phyloP scores from a whole-genome alignment of 2,797 vertebrate genomes.

The Cyprinodon diabolis region DNA sequence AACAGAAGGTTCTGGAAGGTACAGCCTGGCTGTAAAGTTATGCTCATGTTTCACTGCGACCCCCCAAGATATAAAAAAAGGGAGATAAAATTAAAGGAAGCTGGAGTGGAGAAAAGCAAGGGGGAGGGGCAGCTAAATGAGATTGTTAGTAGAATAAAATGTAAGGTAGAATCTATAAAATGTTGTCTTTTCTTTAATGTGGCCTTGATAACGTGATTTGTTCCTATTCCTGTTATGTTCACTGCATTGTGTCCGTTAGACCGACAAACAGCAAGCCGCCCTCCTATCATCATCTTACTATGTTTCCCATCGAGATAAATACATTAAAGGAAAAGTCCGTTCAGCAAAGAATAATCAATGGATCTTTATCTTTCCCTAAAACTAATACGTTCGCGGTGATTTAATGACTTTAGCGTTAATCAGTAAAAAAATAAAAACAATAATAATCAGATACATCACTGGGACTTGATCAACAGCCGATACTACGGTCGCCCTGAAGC shows the following conservation, averaged over 20 bases:
- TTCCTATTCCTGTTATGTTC: slow-evolving; percentile 22
- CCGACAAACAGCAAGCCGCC: slow-evolving; percentile 19
- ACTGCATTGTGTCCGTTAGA: neutral
- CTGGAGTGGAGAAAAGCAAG: slow-evolving; percentile 3
- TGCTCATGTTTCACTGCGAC: slow-evolving; percentile 11
- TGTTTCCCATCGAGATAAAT: neutral
- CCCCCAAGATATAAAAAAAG: slow-evolving; percentile 23
- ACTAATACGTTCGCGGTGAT: too few relatives aligned
- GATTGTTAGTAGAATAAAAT: slow-evolving; percentile 16
- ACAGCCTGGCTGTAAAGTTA: slow-evolving; percentile 27
- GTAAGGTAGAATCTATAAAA: slow-evolving; percentile 32
- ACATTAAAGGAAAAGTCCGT: too few relatives aligned
- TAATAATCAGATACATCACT: too few relatives aligned
- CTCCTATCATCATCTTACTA: slow-evolving; percentile 25
- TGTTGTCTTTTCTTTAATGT: slow-evolving; percentile 15
- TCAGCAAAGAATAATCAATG: too few relatives aligned
- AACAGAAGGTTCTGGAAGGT: slow-evolving; percentile 18
- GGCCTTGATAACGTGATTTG: slow-evolving; percentile 13
- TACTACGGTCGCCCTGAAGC: too few relatives aligned
- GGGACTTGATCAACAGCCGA: too few relatives aligned
- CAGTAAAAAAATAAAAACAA: too few relatives aligned
- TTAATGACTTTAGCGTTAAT: too few relatives aligned
- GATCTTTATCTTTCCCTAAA: too few relatives aligned
- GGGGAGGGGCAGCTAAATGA: slow-evolving; percentile 22
- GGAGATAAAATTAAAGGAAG: slow-evolving; percentile 32